Evolutionary conservation across 2,113 vertebrate species (phyloP), one percentile per base, ranked within the genome.

Genomic region (Limanda limanda): DNA sequence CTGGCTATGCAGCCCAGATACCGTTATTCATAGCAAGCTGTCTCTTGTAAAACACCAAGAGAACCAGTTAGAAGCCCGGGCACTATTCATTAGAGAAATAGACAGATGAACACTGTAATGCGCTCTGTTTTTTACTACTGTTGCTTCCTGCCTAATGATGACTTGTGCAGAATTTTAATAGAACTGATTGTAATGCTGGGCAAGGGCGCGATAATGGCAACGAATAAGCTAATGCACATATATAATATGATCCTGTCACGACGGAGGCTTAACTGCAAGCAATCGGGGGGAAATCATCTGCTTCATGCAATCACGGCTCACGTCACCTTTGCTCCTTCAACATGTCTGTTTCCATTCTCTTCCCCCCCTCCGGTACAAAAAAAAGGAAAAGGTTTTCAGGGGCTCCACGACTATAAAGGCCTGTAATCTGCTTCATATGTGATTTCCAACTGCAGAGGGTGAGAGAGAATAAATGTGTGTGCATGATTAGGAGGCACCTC

Each of bases 391-490:
- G 23, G 24, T 64, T 56, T 82, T 60, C 74, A 84, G 83, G 85
- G 78, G 59, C 66, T 88, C 59, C 66, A 76, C 51, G 67, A 52
- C 70, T 79, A 58, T 85, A 86, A 91, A 92, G 55, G 68, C 51
- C 48, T 65, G 24, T 90, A 90, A 91, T 88, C 79, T 74, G 68
- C 68, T 83, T 88, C 89, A 85, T 75, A 83, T 92, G 88, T 77
- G 84, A 70, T 83, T 84, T 77, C 20, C 31, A 68, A 68, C 23
- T 60, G 76, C 68, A 55, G 64, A 52, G 79, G 63, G 74, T 81
- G 79, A 70, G 70, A 27, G 18, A 42, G 23, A 24, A 70, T 55
- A 42, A 52, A 51, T 72, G 68, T 78, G 67, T 81, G 82, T 55
- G 65, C 61, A 45, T 81, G 66, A 73, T 79, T 82, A 73, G 78